Evolutionary conservation across 1,140 invertebrate genomes (phyloP), one percentile per base, ranked within the genome.

Genomic region (Drosophila lacteicornis): DNA sequence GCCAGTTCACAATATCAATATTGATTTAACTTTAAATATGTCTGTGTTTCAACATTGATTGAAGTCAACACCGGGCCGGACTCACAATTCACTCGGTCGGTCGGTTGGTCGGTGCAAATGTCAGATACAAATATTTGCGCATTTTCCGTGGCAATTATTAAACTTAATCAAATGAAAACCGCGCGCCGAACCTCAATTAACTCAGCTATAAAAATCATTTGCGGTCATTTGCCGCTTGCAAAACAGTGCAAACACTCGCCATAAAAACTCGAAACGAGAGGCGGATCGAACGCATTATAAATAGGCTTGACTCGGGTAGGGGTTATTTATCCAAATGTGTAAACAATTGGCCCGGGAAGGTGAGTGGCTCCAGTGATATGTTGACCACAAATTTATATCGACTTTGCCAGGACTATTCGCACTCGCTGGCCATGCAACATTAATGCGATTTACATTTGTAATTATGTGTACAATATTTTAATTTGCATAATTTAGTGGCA

Each of bases 391-490:
- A 87, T 87, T 84, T 74, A 80, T 78, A 80, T 74, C 74, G 82
- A 84, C 74, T 84, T 85, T 83, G 58, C 40, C 25, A 58, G 67
- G 49, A 63, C 66, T 79, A 78, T 78, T 78, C 74, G 40, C 75
- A 70, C 63, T 68, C 62, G 57, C 47, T 61, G 17, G 59, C 69
- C 62, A 58, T 87, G 73, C 76, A 84, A 78, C 77, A 87, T 88
- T 78, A 87, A 87, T 87, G 73, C 84, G 85, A 84, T 90, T 87
- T 87, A 87, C 84, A 84, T 88, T 80, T 84, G 84, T 87, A 87
- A 87, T 87, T 87, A 87, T 88, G 69, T 84, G 84, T 78, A 80
- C 83, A 88, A 79, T 88, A 87, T 88, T 87, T 87, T 87, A 87
- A 87, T 87, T 87, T 87, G 84, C 84, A 87, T 87, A 87, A 87